Evolutionary conservation across 2,797 vertebrate species (phyloP).

Genomic region (Enteromius fasciolatus): DNA sequence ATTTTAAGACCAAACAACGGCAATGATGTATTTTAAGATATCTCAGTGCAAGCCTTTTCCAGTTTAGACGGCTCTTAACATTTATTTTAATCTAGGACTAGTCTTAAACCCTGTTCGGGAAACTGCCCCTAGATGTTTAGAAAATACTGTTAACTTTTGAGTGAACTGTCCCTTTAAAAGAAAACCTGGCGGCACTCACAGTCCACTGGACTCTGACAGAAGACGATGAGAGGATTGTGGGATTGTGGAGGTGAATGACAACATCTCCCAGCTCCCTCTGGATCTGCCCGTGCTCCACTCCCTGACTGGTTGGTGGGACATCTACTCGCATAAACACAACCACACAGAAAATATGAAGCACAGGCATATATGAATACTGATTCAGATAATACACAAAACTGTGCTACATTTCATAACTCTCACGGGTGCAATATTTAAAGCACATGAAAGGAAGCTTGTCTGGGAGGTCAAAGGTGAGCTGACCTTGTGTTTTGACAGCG

Average conservation of each 20-base stretch:
- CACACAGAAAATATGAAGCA: constrained; percentile 16
- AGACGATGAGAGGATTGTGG: constrained; percentile 95
- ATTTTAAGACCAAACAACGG: too few relatives aligned
- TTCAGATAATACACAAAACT: background rate
- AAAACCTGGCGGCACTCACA: constrained; percentile 75
- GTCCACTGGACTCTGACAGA: constrained; percentile 97
- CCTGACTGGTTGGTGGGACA: constrained; percentile 93
- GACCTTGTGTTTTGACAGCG: constrained; percentile 97
- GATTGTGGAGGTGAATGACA: constrained; percentile 95
- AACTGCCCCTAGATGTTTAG: background rate
- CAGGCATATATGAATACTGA: background rate
- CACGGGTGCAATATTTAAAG: background rate
- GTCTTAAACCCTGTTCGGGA: too few relatives aligned
- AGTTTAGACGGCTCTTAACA: too few relatives aligned
- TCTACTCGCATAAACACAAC: constrained; percentile 76
- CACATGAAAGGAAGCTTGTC: background rate
- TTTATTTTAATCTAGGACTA: too few relatives aligned
- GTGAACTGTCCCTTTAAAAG: background rate
- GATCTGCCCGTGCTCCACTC: constrained; percentile 96
- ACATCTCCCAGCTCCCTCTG: constrained; percentile 93
- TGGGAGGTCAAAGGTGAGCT: constrained; percentile 7
- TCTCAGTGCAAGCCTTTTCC: too few relatives aligned
- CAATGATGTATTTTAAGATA: too few relatives aligned
- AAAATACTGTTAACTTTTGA: too few relatives aligned
- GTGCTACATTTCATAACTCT: background rate